Evolutionary conservation across 2,113 vertebrate species (phyloP).

Genomic region (Sander lucioperca): DNA sequence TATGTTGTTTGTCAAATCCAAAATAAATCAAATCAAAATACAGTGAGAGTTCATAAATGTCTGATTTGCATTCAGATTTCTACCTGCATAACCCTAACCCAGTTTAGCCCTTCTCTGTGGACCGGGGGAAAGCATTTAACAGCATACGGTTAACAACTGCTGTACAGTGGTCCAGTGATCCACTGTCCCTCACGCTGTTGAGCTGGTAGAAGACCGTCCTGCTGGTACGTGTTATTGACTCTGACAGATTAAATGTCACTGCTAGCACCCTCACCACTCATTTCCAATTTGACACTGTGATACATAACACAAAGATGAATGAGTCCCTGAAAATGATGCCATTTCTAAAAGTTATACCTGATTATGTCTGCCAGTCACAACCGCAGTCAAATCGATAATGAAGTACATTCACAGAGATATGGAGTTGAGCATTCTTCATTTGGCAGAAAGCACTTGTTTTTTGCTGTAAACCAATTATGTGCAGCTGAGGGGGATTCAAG

Average conservation of each 20-base stretch:
- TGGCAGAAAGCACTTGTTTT: conserved; percentile 6
- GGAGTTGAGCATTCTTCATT: not conserved
- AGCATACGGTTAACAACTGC: not conserved
- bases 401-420: conserved; percentile 6
- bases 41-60: not conserved
- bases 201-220: conserved; percentile 1
- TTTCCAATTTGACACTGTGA: conserved; percentile 44
- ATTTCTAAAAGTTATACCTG: conserved; percentile 27
- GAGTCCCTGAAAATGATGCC: conserved; percentile 9
- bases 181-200: not conserved
- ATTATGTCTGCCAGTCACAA: conserved; percentile 39
- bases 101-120: not conserved
- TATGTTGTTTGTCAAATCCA: no score
- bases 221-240: conserved; percentile 27
- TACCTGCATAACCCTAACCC: not conserved
- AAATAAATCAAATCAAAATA: not conserved
- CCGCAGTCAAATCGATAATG: not conserved
- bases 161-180: not conserved
- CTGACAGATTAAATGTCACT: conserved; percentile 48
- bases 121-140: not conserved
- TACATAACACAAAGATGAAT: conserved; percentile 25
- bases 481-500: conserved; percentile 21
- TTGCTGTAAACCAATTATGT: conserved; percentile 21
- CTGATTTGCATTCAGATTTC: not conserved
- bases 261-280: conserved; percentile 16